phyloP scores from a whole-genome alignment of 2,888 invertebrate species.

The Temnothorax rugatulus region DNA sequence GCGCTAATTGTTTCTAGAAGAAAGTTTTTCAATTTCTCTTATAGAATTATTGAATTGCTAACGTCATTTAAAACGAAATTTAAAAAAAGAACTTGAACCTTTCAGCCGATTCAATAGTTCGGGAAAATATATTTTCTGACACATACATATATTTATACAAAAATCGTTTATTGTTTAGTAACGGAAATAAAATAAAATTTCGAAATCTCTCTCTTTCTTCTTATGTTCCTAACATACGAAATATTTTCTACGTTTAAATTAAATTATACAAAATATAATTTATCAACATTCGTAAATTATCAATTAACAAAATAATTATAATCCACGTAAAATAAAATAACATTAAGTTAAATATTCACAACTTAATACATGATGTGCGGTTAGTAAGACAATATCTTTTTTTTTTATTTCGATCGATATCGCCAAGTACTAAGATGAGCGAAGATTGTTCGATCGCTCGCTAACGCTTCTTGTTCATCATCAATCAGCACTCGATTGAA shows the following conservation, averaged over 20 bases:
- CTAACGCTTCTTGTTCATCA: background rate
- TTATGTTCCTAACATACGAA: background rate
- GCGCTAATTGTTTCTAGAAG: background rate
- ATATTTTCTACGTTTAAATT: background rate
- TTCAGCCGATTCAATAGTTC: background rate
- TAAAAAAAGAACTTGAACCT: background rate
- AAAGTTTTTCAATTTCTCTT: background rate
- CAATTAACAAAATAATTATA: background rate
- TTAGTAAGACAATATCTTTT: background rate
- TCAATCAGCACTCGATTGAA: background rate
- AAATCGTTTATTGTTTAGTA: background rate
- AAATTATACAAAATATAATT: conserved; percentile 17
- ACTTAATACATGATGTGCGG: background rate
- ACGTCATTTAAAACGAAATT: background rate
- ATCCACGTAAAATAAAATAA: background rate
- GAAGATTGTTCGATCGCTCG: background rate
- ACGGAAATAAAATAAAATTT: too few relatives aligned
- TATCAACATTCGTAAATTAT: background rate
- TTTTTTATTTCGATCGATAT: background rate
- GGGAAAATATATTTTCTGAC: background rate
- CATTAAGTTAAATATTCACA: background rate
- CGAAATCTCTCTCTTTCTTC: background rate
- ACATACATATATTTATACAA: background rate
- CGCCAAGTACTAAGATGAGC: background rate
- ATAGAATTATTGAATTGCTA: background rate